Percentiles rank a stretch among this genome's conserved stretches.
Conservation (phyloP, 2,113 vertebrate species). For the Puntigrus tetrazona region DNA sequence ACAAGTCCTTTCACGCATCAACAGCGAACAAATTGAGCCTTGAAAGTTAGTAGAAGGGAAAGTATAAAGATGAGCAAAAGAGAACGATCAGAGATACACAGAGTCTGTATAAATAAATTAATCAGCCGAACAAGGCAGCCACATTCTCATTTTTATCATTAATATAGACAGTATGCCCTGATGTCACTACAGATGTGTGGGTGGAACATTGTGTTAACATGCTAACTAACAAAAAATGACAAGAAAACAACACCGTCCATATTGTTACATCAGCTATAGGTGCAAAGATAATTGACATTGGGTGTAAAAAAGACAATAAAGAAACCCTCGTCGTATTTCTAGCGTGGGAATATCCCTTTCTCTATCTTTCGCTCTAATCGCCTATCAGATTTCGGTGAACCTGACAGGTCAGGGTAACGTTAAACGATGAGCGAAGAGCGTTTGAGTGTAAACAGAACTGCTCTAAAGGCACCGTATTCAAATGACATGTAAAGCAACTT, state of each 20-base stretch:
- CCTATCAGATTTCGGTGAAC: background rate
- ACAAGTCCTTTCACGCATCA: background rate
- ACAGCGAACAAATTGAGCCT: background rate
- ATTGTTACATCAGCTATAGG: background rate
- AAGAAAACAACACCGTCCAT: background rate
- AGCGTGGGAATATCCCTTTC: conserved; percentile 4
- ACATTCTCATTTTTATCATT: background rate
- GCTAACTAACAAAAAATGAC: background rate
- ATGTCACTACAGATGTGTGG: background rate
- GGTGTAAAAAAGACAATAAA: background rate
- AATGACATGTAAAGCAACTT: conserved; percentile 16
- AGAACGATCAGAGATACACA: background rate
- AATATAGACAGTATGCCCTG: background rate
- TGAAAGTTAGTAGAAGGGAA: background rate
- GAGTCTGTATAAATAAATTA: background rate
- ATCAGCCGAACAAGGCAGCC: background rate
- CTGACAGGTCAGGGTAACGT: background rate
- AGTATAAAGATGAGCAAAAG: background rate
- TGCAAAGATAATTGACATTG: background rate
- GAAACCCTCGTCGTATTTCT: background rate
- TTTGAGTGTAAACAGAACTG: background rate
- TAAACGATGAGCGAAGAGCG: background rate
- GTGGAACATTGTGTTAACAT: background rate
- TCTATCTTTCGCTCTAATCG: background rate
- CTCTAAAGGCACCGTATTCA: background rate